These are phyloP conservation scores for Asteroscopus sphinx DNA, from an alignment of 2,888 invertebrate species.

Conservation along the genomic window DNA sequence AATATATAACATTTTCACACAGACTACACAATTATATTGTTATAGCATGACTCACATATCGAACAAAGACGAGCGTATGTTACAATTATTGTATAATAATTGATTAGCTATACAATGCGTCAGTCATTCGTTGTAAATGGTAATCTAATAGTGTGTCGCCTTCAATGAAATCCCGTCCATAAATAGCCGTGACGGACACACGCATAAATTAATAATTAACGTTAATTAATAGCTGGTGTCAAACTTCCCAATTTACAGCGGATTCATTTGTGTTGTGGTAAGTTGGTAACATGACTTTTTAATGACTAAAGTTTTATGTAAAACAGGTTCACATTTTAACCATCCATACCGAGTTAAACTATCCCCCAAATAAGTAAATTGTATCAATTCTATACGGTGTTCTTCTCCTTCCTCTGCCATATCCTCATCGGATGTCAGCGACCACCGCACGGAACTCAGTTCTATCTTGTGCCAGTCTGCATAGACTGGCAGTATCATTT, in stretches of 20 bases:
- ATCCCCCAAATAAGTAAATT: too few relatives aligned
- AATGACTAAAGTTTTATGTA: background rate
- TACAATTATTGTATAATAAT: conserved; percentile 67
- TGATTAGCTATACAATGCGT: conserved; percentile 59
- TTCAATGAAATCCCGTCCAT: conserved; percentile 17
- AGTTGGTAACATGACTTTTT: background rate
- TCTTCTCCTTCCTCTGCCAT: too few relatives aligned
- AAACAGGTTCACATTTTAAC: background rate
- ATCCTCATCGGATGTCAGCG: too few relatives aligned
- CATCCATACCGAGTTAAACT: too few relatives aligned
- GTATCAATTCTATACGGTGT: too few relatives aligned
- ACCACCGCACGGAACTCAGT: too few relatives aligned
- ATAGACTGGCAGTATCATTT: too few relatives aligned
- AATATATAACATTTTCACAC: conserved; percentile 36
- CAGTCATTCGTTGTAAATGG: conserved; percentile 61
- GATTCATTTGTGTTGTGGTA: conserved; percentile 7
- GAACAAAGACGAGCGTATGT: conserved; percentile 61
- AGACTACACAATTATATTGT: conserved; percentile 32
- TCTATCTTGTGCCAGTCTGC: too few relatives aligned
- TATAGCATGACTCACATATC: conserved; percentile 63
- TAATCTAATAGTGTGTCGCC: conserved; percentile 52
- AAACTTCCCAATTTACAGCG: conserved; percentile 29
- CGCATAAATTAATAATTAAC: conserved; percentile 45
- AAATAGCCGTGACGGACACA: conserved; percentile 41
- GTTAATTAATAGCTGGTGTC: conserved; percentile 25